Evolutionary conservation across 2,113 vertebrate species (phyloP).

Genomic region (Sylvicapra grimmia): DNA sequence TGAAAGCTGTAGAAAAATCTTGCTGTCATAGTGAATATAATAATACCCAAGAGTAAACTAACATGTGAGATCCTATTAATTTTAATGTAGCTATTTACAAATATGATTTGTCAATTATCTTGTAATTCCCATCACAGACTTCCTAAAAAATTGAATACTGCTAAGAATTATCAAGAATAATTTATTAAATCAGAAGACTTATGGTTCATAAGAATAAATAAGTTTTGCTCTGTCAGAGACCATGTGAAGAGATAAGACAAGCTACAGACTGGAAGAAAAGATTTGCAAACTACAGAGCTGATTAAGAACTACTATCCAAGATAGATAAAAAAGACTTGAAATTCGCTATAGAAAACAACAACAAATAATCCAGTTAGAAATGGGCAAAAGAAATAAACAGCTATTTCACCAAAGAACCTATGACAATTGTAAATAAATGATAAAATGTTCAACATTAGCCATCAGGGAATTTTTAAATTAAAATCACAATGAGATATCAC

Average conservation of each 20-base stretch:
- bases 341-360: not conserved
- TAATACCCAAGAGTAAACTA: not conserved
- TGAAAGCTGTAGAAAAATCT: not conserved
- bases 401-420: not conserved
- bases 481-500: not conserved
- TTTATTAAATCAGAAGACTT: constrained; percentile 14
- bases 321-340: not conserved
- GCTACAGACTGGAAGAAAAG: not conserved
- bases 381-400: not conserved
- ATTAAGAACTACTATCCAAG: not conserved
- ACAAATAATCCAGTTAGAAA: not conserved
- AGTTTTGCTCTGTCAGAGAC: not conserved
- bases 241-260: not conserved
- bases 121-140: constrained; percentile 8
- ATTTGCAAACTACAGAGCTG: not conserved
- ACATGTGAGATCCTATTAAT: not conserved
- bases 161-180: constrained; percentile 27
- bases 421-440: not conserved
- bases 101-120: constrained; percentile 30
- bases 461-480: not conserved
- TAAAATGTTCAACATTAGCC: not conserved
- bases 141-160: constrained; percentile 1
- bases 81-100: not conserved
- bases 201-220: not conserved
- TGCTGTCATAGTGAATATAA: not conserved